A percentile compares a stretch with the other conserved stretches of the same genome.
Conservation (phyloP, 2,888 invertebrate genomes). For the Aphidoletes aphidimyza region DNA sequence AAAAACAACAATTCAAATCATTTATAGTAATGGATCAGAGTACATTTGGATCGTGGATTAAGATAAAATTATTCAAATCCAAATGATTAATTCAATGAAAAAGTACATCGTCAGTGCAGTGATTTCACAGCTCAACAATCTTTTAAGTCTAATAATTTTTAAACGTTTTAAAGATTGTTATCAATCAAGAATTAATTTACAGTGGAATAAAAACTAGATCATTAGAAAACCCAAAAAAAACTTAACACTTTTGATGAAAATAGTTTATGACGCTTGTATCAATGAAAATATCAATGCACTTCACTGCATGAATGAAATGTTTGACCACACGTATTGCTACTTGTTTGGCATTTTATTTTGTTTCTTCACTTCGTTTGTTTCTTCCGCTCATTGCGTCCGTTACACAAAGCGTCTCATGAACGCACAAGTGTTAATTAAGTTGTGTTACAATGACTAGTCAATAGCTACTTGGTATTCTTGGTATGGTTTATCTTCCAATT, state of each 20-base stretch:
- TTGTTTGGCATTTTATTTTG: too few species aligned
- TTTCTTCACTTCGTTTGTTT: background rate
- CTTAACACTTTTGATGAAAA: background rate
- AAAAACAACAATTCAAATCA: background rate
- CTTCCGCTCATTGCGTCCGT: background rate
- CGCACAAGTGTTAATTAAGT: background rate
- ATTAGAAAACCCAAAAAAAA: background rate
- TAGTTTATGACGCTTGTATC: background rate
- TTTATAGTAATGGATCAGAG: background rate
- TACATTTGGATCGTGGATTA: too few species aligned
- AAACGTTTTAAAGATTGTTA: background rate
- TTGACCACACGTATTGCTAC: background rate
- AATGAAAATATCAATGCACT: background rate
- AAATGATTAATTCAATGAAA: background rate
- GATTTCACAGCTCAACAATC: conserved; percentile 6
- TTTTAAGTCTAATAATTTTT: conserved; percentile 13
- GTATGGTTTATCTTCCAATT: background rate
- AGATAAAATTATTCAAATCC: background rate
- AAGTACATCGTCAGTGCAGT: background rate
- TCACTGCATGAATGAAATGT: background rate
- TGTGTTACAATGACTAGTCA: background rate
- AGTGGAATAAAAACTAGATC: too few species aligned
- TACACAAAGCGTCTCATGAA: background rate
- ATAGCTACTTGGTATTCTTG: background rate
- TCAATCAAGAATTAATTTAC: too few species aligned